Evolutionary conservation across 2,888 invertebrate genomes (phyloP).

Genomic region (Lasioglossum vierecki): DNA sequence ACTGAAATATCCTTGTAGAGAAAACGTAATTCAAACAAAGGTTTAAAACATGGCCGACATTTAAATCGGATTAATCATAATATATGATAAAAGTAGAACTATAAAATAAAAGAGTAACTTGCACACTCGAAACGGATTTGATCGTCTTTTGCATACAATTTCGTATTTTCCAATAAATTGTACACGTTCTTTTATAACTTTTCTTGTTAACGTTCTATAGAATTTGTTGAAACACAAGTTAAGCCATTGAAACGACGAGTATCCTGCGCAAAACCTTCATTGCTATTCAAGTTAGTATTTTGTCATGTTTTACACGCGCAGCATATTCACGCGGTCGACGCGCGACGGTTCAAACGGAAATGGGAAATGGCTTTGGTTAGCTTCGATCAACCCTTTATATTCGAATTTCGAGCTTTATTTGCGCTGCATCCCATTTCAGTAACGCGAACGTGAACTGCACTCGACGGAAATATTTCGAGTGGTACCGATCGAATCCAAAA

Average conservation of each 20-base stretch:
- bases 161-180: not conserved
- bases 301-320: not conserved
- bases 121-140: not conserved
- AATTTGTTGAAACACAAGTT: not conserved
- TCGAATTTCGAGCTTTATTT: slow-evolving; percentile 1
- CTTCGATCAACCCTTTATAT: not conserved
- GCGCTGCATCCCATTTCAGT: not conserved
- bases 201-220: not conserved
- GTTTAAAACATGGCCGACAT: not conserved
- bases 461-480: not conserved
- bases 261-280: not conserved
- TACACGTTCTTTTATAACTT: not conserved
- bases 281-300: not conserved
- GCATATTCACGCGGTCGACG: too few relatives aligned
- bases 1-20: not conserved
- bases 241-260: not conserved
- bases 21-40: not conserved
- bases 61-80: not conserved
- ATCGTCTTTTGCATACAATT: not conserved
- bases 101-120: not conserved
- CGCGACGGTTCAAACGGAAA: not conserved
- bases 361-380: not conserved
- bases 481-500: not conserved
- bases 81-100: not conserved
- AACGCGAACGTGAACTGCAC: not conserved